These are phyloP conservation scores for Bombus pyrosoma DNA, from an alignment of 1,140 invertebrate genomes.

Conservation along the genomic window DNA sequence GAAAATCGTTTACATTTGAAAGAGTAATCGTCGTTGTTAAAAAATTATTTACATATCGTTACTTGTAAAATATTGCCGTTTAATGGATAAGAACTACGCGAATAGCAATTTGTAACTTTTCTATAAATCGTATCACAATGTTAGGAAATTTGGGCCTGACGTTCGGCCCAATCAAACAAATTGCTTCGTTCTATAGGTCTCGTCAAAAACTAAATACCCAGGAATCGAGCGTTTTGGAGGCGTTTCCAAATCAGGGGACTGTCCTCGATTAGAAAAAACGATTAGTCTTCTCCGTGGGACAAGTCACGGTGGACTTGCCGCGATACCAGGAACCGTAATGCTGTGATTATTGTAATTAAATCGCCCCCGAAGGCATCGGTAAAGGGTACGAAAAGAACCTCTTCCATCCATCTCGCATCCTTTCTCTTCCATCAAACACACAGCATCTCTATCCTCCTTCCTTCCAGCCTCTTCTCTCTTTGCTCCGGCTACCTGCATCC, in stretches of 20 bases:
- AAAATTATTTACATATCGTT: background rate
- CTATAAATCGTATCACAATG: too few species aligned
- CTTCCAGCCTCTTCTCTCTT: background rate
- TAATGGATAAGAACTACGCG: accelerated
- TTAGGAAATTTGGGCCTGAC: too few species aligned
- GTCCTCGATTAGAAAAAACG: slow-evolving; percentile 73
- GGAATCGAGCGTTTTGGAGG: background rate
- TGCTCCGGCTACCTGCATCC: slow-evolving; percentile 54
- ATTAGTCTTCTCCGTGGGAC: slow-evolving; percentile 72
- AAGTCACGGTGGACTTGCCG: slow-evolving; percentile 67
- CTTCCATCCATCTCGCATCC: slow-evolving; percentile 38
- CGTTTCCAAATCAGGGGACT: slow-evolving; percentile 18
- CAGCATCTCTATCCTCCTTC: slow-evolving; percentile 25
- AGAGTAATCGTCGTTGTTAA: too few species aligned
- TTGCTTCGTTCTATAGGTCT: background rate
- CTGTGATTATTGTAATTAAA: slow-evolving; percentile 81
- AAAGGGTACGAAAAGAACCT: slow-evolving; percentile 44
- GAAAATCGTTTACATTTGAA: accelerated
- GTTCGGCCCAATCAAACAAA: background rate
- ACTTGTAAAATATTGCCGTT: background rate
- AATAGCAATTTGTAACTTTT: background rate
- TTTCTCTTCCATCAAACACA: background rate
- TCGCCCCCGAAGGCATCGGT: slow-evolving; percentile 65
- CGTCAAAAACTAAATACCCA: slow-evolving; percentile 2
- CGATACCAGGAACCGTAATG: slow-evolving; percentile 74